Evolutionary conservation across 2,888 invertebrate species (phyloP).

Genomic region (Blastobasis adustella): DNA sequence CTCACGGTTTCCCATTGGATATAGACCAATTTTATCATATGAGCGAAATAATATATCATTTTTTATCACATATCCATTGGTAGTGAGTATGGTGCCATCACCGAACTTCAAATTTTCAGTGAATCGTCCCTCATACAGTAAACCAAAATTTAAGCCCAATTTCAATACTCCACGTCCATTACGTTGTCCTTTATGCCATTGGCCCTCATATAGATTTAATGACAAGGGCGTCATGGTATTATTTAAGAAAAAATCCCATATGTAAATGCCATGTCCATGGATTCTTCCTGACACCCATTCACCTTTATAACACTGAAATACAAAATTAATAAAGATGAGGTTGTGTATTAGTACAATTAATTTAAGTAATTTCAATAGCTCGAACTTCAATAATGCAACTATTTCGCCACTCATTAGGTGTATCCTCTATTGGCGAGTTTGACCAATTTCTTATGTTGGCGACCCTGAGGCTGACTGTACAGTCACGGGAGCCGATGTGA

Average conservation of each 20-base stretch:
- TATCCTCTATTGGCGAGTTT: background rate
- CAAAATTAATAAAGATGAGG: background rate
- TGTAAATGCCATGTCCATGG: slow-evolving; percentile 75
- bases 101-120: slow-evolving; percentile 74
- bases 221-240: slow-evolving; percentile 69
- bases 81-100: slow-evolving; percentile 67
- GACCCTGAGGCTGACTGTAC: background rate
- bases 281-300: slow-evolving; percentile 74
- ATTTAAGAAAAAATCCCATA: slow-evolving; percentile 72
- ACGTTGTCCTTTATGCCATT: slow-evolving; percentile 71
- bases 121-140: slow-evolving; percentile 73
- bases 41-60: too few species aligned
- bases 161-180: slow-evolving; percentile 64
- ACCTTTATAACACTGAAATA: slow-evolving; percentile 72
- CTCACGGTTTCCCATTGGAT: too few species aligned
- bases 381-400: background rate
- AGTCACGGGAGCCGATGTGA: background rate
- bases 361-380: background rate
- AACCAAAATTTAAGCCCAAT: slow-evolving; percentile 70
- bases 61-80: slow-evolving; percentile 50
- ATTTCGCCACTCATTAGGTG: background rate
- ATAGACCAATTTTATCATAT: too few species aligned
- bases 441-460: background rate
- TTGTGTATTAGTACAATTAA: background rate
- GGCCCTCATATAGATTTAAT: slow-evolving; percentile 67